A percentile compares a stretch with the other conserved stretches of the same genome.
These are phyloP conservation scores for Halictus quadricinctus DNA, from an alignment of 2,888 invertebrate species.

Conservation along the genomic window DNA sequence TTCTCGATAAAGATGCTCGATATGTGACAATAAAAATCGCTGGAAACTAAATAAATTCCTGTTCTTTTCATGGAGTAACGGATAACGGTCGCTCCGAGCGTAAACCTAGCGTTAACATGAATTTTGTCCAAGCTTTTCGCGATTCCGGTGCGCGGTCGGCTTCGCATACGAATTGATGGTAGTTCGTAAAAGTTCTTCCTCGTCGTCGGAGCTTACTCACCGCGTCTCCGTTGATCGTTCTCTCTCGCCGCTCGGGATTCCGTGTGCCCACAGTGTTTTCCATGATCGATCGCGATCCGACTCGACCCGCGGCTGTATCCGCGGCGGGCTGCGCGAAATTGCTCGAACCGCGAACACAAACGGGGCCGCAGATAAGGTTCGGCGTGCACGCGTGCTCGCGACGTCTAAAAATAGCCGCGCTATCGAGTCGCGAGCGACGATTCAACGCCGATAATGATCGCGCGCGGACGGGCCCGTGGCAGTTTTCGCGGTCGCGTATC, in stretches of 20 bases:
- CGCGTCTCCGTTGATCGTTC: neutral
- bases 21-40: too few species aligned
- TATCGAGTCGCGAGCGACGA: constrained; percentile 58
- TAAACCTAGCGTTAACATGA: neutral
- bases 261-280: neutral
- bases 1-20: too few species aligned
- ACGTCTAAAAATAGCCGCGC: constrained; percentile 61
- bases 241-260: neutral
- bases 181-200: neutral
- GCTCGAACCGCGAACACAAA: neutral
- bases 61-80: neutral
- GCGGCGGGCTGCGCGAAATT: neutral
- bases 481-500: constrained; percentile 28
- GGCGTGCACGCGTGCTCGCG: constrained; percentile 17
- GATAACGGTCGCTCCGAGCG: too few species aligned
- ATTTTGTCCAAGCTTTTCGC: neutral
- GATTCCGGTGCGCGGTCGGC: too few species aligned
- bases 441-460: constrained; percentile 54
- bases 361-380: neutral
- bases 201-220: neutral
- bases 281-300: neutral
- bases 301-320: neutral
- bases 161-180: neutral
- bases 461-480: constrained; percentile 4
- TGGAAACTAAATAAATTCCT: too few species aligned